Conservation (phyloP, 2,888 invertebrate species). For the Agrotis puta region DNA sequence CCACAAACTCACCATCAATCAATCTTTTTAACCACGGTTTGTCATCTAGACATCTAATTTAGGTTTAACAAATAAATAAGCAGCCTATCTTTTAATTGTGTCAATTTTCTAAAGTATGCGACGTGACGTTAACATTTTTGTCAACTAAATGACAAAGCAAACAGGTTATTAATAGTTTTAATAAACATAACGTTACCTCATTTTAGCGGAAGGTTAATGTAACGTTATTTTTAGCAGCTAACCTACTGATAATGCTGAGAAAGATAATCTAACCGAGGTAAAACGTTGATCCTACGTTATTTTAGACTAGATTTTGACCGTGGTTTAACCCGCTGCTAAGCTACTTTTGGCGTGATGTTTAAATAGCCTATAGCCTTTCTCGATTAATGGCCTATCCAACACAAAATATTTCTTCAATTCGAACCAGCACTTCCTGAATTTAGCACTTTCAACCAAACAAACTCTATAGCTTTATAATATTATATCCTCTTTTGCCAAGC, state of each 20-base stretch:
- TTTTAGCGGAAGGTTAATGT: slow-evolving; percentile 33
- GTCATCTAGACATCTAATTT: slow-evolving; percentile 4
- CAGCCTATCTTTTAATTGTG: no score
- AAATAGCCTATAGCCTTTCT: no score
- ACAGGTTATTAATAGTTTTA: slow-evolving; percentile 25
- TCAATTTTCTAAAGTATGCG: slow-evolving; percentile 12
- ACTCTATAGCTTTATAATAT: no score
- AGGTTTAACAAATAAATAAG: slow-evolving; percentile 9
- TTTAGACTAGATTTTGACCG: no score
- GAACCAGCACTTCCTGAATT: no score
- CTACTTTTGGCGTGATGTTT: no score
- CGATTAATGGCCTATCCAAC: no score
- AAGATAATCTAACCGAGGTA: neutral
- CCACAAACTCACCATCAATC: slow-evolving; percentile 5
- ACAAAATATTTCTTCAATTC: no score
- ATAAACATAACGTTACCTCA: slow-evolving; percentile 15
- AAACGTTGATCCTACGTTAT: neutral
- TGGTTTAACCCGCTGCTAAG: no score
- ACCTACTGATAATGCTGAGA: neutral
- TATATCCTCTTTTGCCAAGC: no score
- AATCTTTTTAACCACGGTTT: neutral
- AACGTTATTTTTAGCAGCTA: slow-evolving; percentile 33
- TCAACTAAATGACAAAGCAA: slow-evolving; percentile 16
- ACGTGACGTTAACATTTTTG: slow-evolving; percentile 15
- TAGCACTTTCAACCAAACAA: no score